phyloP scores from a whole-genome alignment of 2,888 invertebrate genomes.

The Dexiosoma caninum region DNA sequence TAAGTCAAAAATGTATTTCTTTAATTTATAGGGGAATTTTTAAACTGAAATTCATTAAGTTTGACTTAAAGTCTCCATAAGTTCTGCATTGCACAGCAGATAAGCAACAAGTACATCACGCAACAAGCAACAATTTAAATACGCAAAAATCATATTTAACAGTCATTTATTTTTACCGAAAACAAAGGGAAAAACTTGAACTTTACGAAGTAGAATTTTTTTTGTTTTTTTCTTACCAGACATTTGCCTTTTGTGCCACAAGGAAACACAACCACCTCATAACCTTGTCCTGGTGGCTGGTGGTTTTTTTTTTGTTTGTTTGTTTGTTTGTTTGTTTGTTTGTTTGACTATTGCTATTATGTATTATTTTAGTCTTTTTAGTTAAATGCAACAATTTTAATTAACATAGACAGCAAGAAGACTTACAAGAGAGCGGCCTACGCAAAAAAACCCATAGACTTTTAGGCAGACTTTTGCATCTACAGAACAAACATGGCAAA shows the following conservation, averaged over 20 bases:
- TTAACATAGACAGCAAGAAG: slow-evolving; percentile 51
- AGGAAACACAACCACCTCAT: slow-evolving; percentile 20
- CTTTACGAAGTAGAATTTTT: background rate
- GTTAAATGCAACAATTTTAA: slow-evolving; percentile 60
- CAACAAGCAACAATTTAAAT: background rate
- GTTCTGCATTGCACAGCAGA: too few relatives aligned
- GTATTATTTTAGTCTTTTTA: background rate
- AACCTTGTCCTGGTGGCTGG: slow-evolving; percentile 23
- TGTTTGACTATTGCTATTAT: background rate
- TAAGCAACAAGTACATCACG: slow-evolving; percentile 20
- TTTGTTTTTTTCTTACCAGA: background rate
- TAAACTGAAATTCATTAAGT: too few relatives aligned
- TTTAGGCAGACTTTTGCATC: slow-evolving; percentile 35
- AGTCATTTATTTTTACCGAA: background rate
- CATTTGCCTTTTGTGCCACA: background rate
- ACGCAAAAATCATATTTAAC: slow-evolving; percentile 22
- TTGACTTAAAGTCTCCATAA: too few relatives aligned
- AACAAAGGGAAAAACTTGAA: background rate
- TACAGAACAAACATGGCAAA: slow-evolving; percentile 36
- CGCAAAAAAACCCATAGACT: slow-evolving; percentile 46
- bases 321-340: too few relatives aligned
- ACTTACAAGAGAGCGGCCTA: slow-evolving; percentile 48
- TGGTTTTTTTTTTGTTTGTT: too few relatives aligned
- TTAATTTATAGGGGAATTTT: too few relatives aligned
- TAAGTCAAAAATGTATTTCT: too few relatives aligned